Evolutionary conservation across 2,113 vertebrate species (phyloP).

Genomic region (Leucopsar rothschildi): DNA sequence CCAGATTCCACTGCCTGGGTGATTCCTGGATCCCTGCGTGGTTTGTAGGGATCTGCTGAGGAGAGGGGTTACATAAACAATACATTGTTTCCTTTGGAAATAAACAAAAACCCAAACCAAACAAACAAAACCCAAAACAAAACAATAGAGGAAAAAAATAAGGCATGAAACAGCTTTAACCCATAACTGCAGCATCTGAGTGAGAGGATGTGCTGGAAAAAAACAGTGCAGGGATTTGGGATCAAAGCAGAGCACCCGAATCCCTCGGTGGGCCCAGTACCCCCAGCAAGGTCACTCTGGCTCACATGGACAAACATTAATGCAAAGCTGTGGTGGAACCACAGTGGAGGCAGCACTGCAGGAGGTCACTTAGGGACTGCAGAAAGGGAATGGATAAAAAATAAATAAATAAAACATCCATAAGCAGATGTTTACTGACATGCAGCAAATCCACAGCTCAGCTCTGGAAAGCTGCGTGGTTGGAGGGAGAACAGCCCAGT

Average conservation of each 20-base stretch:
- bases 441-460: neutral
- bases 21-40: neutral
- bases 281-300: neutral
- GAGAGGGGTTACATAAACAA: neutral
- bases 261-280: neutral
- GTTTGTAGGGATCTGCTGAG: neutral
- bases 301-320: neutral
- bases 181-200: no score
- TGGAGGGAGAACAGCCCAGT: neutral
- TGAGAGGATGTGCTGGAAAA: neutral
- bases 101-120: rapidly evolving
- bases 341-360: neutral
- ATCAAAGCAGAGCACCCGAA: neutral
- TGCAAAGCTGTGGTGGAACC: neutral
- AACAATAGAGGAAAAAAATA: neutral
- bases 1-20: neutral
- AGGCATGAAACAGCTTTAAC: neutral
- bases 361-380: constrained; percentile 32
- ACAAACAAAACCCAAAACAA: neutral
- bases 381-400: neutral
- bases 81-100: neutral
- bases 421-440: constrained; percentile 6
- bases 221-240: rapidly evolving
- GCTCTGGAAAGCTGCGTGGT: neutral
- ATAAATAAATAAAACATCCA: neutral